Conservation (phyloP, 2,888 invertebrate species). For the Euzophera pinguis region DNA sequence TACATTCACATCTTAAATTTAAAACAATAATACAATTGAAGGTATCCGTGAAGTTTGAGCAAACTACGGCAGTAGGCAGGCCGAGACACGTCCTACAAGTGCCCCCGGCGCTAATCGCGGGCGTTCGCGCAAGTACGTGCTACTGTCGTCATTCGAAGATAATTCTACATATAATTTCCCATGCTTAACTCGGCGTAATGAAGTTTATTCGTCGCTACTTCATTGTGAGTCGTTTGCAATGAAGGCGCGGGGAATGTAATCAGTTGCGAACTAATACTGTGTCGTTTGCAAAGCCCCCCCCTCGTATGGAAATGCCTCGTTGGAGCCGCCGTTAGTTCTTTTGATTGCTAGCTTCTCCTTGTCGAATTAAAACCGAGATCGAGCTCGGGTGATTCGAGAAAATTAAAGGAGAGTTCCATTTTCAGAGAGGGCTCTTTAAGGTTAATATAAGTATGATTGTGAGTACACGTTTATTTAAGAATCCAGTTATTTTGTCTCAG, state of each 20-base stretch:
- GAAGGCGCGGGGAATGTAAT: conserved; percentile 73
- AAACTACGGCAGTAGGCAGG: conserved; percentile 19
- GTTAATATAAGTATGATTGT: conserved; percentile 72
- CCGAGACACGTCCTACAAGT: conserved; percentile 49
- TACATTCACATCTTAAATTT: conserved; percentile 41
- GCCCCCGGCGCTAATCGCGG: conserved; percentile 61
- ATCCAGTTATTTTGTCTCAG: conserved; percentile 51
- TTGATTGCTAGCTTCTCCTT: conserved; percentile 72
- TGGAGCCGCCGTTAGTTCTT: conserved; percentile 73
- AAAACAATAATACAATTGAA: conserved; percentile 48
- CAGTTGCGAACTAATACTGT: conserved; percentile 77
- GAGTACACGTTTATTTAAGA: conserved; percentile 44
- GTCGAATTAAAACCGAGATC: conserved; percentile 73
- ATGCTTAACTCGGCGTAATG: conserved; percentile 75
- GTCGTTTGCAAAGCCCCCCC: conserved; percentile 65
- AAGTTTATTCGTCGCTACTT: conserved; percentile 78
- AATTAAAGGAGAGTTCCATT: conserved; percentile 73
- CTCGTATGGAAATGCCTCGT: conserved; percentile 77
- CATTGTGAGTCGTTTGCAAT: conserved; percentile 71
- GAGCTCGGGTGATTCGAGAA: conserved; percentile 64
- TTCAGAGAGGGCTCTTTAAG: conserved; percentile 59
- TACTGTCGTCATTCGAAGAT: conserved; percentile 64
- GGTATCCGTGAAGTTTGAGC: conserved; percentile 46
- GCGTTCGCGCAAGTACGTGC: conserved; percentile 58
- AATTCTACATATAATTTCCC: conserved; percentile 77